Base-by-base conservation (phyloP, 2,888 invertebrate genomes). In the Parnassius mnemosyne region DNA sequence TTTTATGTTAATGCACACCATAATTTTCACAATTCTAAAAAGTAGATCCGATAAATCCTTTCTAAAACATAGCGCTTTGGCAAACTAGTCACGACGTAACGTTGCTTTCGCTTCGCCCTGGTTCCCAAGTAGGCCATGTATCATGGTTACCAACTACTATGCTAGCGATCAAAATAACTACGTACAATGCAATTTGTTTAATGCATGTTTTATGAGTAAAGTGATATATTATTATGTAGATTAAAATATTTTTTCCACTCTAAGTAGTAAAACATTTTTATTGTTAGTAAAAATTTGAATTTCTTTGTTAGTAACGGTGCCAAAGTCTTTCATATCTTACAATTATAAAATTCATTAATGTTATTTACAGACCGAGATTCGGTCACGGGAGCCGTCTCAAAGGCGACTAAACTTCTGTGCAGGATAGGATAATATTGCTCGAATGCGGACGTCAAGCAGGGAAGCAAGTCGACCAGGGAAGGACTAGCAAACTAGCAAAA, bases 71-170 rank as follows among this genome's bases (percentile, higher is more conserved):
- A 66, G 62, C 57, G 43, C 57, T 60, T 69, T 68, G 10, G 68
- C 13, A 63, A 68, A 72, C 75, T 68, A 71, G 72, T 77, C 69
- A 74, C 64, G 66, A 66, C 54, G 51, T 20, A 34, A 65, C 66
- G 66, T 69, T 71, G 74, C 86, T 86, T 85, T 85, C 86, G 82
- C 79, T 75, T 59, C 77, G 85, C 71, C 73, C 85, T 71, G 79
- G 69, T 85, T 84, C 73, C 64, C 73, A 85, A 77, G 75, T 83
- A 66, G 79, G 83, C 72, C 83, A 80, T 76, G 76, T 72, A 72
- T 68, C 76, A 70, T 49, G 43, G 34, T 49, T 59, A 54, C 53
- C 53, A 55, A 49, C 60, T 58, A 60, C 50, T 53, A 52, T 60
- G 58, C 42, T 50, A 50, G 59, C 52, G 42, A 46, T 55, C 54